phyloP scores from a whole-genome alignment of 2,113 vertebrate genomes.

The Dunckerocampus dactyliophorus region DNA sequence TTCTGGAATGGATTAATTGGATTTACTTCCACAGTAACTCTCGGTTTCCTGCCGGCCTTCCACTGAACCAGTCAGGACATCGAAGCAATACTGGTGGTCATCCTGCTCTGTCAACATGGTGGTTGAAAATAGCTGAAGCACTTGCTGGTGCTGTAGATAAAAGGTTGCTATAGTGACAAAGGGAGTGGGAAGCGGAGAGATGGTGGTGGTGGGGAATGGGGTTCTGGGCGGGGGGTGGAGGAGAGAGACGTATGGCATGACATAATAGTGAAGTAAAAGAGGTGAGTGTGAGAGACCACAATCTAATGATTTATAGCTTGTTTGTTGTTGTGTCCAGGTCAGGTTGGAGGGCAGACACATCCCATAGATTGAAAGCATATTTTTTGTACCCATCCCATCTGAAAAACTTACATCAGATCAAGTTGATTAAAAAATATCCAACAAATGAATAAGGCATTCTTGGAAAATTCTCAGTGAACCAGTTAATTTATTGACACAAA shows the following conservation, averaged over 20 bases:
- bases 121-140: slow-evolving; percentile 21
- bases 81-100: slow-evolving; percentile 6
- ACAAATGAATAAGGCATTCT: background rate
- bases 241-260: background rate
- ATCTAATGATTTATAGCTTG: slow-evolving; percentile 23
- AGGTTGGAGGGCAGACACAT: slow-evolving; percentile 18
- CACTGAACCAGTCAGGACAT: slow-evolving; percentile 5
- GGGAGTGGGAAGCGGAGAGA: slow-evolving; percentile 1
- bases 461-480: background rate
- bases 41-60: slow-evolving; percentile 10
- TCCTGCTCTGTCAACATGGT: slow-evolving; percentile 12
- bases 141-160: slow-evolving; percentile 19
- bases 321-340: slow-evolving; percentile 35
- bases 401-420: background rate
- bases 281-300: background rate
- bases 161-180: slow-evolving; percentile 29
- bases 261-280: slow-evolving; percentile 6
- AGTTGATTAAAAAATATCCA: background rate
- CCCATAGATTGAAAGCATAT: slow-evolving; percentile 29
- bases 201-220: background rate
- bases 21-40: background rate
- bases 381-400: slow-evolving; percentile 10
- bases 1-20: too few species aligned
- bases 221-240: background rate
- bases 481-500: background rate